Evolutionary conservation across 92 coral and sea anemone species (phyloP).

Genomic region (Epizoanthus rinbou): DNA sequence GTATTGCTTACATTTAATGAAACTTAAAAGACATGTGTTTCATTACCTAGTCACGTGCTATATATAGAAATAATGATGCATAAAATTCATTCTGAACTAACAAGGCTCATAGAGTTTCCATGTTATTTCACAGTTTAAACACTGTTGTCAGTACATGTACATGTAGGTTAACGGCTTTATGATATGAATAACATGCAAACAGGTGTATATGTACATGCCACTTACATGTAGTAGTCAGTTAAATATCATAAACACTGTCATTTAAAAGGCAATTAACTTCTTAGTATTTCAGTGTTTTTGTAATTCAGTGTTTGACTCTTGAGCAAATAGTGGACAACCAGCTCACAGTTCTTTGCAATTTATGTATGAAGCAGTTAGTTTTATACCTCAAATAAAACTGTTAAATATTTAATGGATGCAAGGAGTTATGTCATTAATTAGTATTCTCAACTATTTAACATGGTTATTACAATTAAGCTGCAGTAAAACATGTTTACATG

Average conservation of each 20-base stretch:
- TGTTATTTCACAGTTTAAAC: slow-evolving; percentile 9
- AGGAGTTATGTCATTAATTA: not conserved
- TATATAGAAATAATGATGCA: not conserved
- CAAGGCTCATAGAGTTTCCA: not conserved
- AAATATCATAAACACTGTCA: too few relatives aligned
- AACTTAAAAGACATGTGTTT: not conserved
- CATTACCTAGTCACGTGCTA: too few relatives aligned
- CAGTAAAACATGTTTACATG: not conserved
- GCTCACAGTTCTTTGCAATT: slow-evolving; percentile 34
- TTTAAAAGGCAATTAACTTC: too few relatives aligned
- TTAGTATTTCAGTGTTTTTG: too few relatives aligned
- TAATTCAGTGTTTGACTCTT: too few relatives aligned
- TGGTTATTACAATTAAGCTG: not conserved
- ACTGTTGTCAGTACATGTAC: not conserved
- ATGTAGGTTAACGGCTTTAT: too few relatives aligned
- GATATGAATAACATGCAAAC: too few relatives aligned
- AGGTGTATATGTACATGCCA: too few relatives aligned
- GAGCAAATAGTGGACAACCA: slow-evolving; percentile 12
- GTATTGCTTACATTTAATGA: not conserved
- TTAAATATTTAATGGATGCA: not conserved
- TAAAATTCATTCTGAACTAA: not conserved
- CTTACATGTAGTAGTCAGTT: too few relatives aligned
- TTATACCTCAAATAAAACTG: not conserved
- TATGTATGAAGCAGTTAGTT: not conserved
- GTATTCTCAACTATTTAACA: not conserved